Evolutionary conservation across 2,888 invertebrate species (phyloP).

Genomic region (Phaedon cochleariae): DNA sequence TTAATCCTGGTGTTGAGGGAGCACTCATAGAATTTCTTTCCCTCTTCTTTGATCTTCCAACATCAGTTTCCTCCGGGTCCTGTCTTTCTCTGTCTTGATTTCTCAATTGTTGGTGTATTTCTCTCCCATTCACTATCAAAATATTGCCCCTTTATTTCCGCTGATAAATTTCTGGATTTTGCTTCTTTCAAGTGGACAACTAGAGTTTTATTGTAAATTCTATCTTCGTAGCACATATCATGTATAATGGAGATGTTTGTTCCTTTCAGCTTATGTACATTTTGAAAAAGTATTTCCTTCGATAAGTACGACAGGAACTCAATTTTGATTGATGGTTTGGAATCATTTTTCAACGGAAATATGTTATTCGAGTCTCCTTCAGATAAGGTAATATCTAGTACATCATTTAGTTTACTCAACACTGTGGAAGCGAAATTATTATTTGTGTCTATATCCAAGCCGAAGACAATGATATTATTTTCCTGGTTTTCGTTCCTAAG

Average conservation of each 20-base stretch:
- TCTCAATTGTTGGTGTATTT: neutral
- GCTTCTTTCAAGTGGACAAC: neutral
- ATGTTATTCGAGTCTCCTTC: neutral
- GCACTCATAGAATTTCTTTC: too few relatives aligned
- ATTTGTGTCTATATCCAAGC: neutral
- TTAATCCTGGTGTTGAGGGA: too few relatives aligned
- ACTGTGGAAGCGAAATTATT: neutral
- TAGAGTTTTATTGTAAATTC: neutral
- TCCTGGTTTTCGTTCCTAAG: neutral
- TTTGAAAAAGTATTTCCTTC: neutral
- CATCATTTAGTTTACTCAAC: neutral
- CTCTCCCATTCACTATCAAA: neutral
- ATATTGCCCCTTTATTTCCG: neutral
- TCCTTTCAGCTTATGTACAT: neutral
- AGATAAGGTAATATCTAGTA: neutral
- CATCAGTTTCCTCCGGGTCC: neutral
- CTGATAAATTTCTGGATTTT: neutral
- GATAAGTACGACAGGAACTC: neutral
- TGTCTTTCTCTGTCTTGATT: neutral
- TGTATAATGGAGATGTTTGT: neutral
- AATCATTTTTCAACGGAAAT: neutral
- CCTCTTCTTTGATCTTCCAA: too few relatives aligned
- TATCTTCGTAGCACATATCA: neutral
- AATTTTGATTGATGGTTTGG: neutral
- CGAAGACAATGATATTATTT: neutral